Percentiles rank a stretch among this genome's conserved stretches.
phyloP scores from a whole-genome alignment of 1,140 invertebrate genomes.

The Wasmannia auropunctata region DNA sequence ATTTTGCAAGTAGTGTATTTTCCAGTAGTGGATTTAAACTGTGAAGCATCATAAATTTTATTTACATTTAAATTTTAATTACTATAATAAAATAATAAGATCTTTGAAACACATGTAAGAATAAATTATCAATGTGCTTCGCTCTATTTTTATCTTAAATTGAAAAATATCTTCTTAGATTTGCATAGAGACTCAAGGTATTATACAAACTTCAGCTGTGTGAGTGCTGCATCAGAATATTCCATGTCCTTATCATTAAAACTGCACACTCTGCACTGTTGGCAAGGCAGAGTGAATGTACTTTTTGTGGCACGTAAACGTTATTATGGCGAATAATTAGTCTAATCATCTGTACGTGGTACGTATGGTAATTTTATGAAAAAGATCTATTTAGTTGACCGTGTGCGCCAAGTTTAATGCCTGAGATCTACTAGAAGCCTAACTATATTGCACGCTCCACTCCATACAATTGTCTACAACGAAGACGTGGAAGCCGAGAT shows the following conservation, averaged over 20 bases:
- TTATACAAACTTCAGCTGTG: constrained; percentile 10
- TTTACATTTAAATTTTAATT: neutral
- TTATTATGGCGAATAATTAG: constrained; percentile 17
- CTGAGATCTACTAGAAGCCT: neutral
- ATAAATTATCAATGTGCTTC: neutral
- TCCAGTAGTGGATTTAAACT: neutral
- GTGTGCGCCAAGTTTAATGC: neutral
- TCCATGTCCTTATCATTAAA: constrained; percentile 2
- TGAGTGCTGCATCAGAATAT: neutral
- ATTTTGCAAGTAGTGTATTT: no score
- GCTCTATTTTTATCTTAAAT: neutral
- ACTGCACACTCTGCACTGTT: neutral
- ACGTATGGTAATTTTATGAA: neutral
- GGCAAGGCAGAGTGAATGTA: neutral
- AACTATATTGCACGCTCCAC: neutral
- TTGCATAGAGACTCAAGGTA: neutral
- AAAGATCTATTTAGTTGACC: neutral
- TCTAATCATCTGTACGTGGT: constrained; percentile 1
- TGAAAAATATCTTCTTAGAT: neutral
- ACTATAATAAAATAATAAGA: neutral
- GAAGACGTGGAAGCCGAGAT: neutral
- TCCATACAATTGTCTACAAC: neutral
- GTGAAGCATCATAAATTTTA: neutral
- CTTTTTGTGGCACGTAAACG: constrained; percentile 3
- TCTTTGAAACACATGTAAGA: neutral